Evolutionary conservation across 2,797 vertebrate species (phyloP).

Genomic region (Galagoides demidoff): DNA sequence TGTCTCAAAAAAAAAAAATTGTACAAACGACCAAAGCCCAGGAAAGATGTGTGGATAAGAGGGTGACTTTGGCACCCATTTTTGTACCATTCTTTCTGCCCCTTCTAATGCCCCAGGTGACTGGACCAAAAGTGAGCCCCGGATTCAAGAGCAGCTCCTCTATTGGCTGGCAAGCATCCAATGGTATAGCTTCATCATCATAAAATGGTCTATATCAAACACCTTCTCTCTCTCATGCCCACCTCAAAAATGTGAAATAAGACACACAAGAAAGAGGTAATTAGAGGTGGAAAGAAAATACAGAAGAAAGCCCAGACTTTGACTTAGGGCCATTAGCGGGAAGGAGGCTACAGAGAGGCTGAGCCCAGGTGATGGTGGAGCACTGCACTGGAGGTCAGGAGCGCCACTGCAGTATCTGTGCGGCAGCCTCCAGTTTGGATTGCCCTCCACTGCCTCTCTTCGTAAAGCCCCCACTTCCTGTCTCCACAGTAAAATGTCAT

Average conservation of each 20-base stretch:
- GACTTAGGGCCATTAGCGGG: background rate
- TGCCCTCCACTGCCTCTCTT: background rate
- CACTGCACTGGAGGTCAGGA: background rate
- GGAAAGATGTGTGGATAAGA: background rate
- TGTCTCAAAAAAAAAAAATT: too few relatives aligned
- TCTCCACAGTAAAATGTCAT: slow-evolving; percentile 17
- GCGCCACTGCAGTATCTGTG: background rate
- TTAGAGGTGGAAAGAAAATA: slow-evolving; percentile 34
- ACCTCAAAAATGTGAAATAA: background rate
- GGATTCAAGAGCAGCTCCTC: slow-evolving; percentile 23
- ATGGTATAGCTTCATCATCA: background rate
- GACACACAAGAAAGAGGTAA: slow-evolving; percentile 8
- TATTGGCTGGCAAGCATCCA: background rate
- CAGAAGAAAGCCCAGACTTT: slow-evolving; percentile 41
- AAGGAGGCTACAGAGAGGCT: background rate
- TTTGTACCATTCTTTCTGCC: background rate
- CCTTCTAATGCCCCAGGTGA: background rate
- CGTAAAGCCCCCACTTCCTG: background rate
- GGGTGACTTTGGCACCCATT: background rate
- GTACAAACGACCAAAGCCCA: background rate
- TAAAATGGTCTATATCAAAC: background rate
- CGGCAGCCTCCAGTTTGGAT: background rate
- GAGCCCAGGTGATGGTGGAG: background rate
- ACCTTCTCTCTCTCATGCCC: background rate
- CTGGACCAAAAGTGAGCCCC: background rate